Conservation (phyloP, 2,888 invertebrate species). For the Ceratothoa steindachneri region DNA sequence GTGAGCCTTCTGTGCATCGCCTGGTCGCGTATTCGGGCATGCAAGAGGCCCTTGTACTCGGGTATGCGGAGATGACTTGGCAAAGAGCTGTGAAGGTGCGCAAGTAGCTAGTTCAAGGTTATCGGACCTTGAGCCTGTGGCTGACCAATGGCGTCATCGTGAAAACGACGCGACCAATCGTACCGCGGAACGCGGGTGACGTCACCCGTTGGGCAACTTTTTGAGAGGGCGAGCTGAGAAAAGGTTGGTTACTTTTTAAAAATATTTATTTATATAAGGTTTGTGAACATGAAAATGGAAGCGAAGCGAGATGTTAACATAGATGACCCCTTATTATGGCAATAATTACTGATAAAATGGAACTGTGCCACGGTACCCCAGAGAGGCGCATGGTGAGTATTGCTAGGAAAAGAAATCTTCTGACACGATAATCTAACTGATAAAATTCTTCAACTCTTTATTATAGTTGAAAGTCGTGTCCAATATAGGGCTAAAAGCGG, state of each 20-base stretch:
- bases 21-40: no score
- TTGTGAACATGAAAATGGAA: neutral
- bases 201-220: slow-evolving; percentile 1
- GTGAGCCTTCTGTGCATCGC: no score
- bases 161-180: neutral
- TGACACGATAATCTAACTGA: no score
- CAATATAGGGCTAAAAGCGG: no score
- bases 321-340: neutral
- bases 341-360: no score
- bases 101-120: slow-evolving; percentile 5
- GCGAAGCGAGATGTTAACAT: neutral
- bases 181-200: neutral
- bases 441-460: no score
- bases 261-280: neutral
- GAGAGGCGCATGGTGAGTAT: no score
- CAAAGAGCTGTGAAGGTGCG: neutral
- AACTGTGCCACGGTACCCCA: no score
- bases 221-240: neutral
- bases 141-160: neutral
- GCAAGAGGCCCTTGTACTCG: no score
- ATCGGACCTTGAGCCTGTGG: neutral
- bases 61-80: neutral
- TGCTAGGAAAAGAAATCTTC: no score
- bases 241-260: neutral
- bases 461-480: no score